Base-by-base conservation (phyloP, 2,888 invertebrate genomes). In the Harpagoxenus sublaevis region DNA sequence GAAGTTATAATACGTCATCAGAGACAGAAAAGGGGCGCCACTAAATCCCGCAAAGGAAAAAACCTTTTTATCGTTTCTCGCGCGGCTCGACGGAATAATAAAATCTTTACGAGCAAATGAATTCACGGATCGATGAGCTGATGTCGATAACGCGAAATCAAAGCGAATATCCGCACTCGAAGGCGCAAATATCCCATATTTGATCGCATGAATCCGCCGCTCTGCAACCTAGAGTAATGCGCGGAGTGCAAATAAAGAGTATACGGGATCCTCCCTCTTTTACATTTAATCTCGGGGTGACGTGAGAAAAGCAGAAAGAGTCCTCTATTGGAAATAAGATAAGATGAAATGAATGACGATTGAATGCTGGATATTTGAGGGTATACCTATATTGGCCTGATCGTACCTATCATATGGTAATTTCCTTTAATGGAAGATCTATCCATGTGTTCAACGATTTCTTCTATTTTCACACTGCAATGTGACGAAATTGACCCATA, bases 241-340 rank as follows among this genome's bases (percentile, higher is more conserved):
- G 35, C 31, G 28, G 62, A 73, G 53, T 55, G 55, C 86, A 75
- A 81, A 70, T 86, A 89, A 87, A 87, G 84, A 85, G 60, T 78
- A 62, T 71, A 55, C 53, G 71, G 45, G 77, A 60, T 65, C 71
- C 83, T 62, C 77, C 84, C 87, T 87, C 88, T 91, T 91, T 92
- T 90, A 87, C 90, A 92, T 92, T 92, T 91, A 92, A 92, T 92
- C 91, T 88, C 83, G 88, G 71, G 86, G 86, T 86, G 88, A 87
- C 89, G 86, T 83, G 79, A 60, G 82, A 82, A 45, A 65, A 84
- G 79, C 66, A 75, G 85, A 88, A 31, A 79, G 83, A 86, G 66
- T 66, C 68, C 71, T 79, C 71, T 28, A n/a, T 53, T 53, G 83
- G 63, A 66, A 85, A 75, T 79, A 55, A 73, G 62, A 18, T 31